These are phyloP conservation scores for Homarus americanus DNA, from an alignment of 1,140 invertebrate genomes.

Conservation along the genomic window DNA sequence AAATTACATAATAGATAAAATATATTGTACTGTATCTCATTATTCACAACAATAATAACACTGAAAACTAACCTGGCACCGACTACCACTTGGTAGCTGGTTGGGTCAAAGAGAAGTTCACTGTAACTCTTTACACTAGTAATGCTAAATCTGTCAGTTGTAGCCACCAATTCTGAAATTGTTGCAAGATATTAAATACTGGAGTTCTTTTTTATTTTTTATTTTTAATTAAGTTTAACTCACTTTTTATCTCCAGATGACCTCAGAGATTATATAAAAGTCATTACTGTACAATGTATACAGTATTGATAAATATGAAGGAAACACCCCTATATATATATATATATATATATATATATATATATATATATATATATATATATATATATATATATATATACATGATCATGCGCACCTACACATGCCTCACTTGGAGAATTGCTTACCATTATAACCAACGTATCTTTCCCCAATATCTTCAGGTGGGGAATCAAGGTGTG, in stretches of 20 bases:
- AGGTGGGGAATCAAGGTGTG: slow-evolving; percentile 28
- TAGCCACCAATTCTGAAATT: slow-evolving; percentile 77
- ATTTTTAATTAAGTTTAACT: too few species aligned
- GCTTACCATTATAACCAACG: slow-evolving; percentile 50
- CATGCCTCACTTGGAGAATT: neutral
- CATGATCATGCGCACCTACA: too few species aligned
- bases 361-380: too few species aligned
- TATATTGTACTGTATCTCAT: too few species aligned
- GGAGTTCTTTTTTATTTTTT: neutral
- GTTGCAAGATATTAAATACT: slow-evolving; percentile 71
- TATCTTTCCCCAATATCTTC: neutral
- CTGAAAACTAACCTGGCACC: slow-evolving; percentile 83
- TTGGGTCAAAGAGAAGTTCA: slow-evolving; percentile 89
- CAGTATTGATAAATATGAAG: too few species aligned
- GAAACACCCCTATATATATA: too few species aligned
- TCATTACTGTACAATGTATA: too few species aligned
- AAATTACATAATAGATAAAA: too few species aligned
- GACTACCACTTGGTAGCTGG: slow-evolving; percentile 88
- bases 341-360: too few species aligned
- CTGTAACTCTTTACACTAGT: slow-evolving; percentile 85
- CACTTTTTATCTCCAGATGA: too few species aligned
- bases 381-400: neutral
- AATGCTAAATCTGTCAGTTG: slow-evolving; percentile 80
- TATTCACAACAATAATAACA: neutral
- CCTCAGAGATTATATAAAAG: too few species aligned